phyloP scores from a whole-genome alignment of 2,797 vertebrate genomes.

The Luscinia megarhynchos region DNA sequence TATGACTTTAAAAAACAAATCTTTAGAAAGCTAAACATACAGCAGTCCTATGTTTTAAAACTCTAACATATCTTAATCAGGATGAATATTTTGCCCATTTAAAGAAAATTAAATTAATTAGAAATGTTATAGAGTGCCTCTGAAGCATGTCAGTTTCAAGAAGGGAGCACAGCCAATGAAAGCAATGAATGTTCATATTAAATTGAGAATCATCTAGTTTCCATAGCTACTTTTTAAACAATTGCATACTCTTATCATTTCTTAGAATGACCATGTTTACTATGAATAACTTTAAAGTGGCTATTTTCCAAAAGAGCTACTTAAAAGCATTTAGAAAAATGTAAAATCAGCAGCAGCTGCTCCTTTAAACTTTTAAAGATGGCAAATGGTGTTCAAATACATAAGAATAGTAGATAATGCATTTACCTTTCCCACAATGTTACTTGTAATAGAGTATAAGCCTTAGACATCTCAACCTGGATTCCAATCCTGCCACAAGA shows the following conservation, averaged over 20 bases:
- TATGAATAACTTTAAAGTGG: slow-evolving; percentile 13
- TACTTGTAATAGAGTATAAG: neutral
- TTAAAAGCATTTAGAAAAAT: neutral
- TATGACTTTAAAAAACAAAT: neutral
- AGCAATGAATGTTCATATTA: slow-evolving; percentile 27
- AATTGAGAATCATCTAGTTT: slow-evolving; percentile 30
- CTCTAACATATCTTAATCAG: neutral
- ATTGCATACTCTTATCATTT: neutral
- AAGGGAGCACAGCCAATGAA: slow-evolving; percentile 46
- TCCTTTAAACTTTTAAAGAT: neutral
- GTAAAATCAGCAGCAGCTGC: neutral
- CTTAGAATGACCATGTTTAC: slow-evolving; percentile 23
- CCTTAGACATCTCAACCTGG: neutral
- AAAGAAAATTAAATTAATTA: slow-evolving; percentile 36
- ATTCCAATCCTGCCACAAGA: neutral
- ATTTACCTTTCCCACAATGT: neutral
- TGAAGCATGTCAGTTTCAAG: neutral
- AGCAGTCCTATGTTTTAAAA: neutral
- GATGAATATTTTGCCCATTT: slow-evolving; percentile 30
- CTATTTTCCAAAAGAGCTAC: neutral
- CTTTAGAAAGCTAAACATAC: neutral
- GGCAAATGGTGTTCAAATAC: neutral
- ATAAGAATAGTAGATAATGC: neutral
- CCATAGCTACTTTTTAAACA: slow-evolving; percentile 52
- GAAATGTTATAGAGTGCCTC: neutral